Evolutionary conservation across 2,113 vertebrate genomes (phyloP), one percentile per base, ranked within the genome.

Genomic region (Eolophus roseicapilla): DNA sequence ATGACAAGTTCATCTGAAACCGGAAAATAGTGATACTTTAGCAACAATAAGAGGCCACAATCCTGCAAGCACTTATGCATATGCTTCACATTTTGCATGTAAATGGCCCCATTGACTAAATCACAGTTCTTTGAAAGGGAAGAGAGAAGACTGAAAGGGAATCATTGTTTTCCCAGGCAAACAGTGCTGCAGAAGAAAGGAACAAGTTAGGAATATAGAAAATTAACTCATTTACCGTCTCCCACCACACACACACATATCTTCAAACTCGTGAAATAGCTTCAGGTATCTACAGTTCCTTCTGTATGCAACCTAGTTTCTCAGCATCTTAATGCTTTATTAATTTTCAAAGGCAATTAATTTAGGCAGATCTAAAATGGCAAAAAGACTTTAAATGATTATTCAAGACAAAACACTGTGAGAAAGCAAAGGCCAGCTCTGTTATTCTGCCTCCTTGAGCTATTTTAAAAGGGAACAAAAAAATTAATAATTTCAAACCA

Each of bases 1-100:
- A 95, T 88, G 75, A 95, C 95, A 96, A 95, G 92, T 95, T 95
- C 79, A 86, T 94, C 93, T 87, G 77, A 94, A 95, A 95, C 92
- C 46, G 25, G 95, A 96, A 97, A 91, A 87, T 73, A 73, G 83
- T 25, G 70, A 86, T 87, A 57, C 62, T 96, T 82, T 37, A 59
- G 80, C 65, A 53, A 92, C 89, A 93, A 92, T 85, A 79, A 88
- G 89, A 94, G 88, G 70, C 88, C 59, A 41, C 44, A 62, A 49
- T 92, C 88, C 73, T 53, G 70, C 95, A 84, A 97, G 90, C 73
- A 92, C 88, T 96, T 92, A 76, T 28, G 88, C 83, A 89, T 92
- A 97, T 93, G 91, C 83, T 92, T 88, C 91, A 76, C 24, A 53
- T 87, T 96, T 93, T 92, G 91, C 96, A 96, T 94, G 68, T 92